Conservation (phyloP, 2,888 invertebrate species). For the Acholoe squamosa region DNA sequence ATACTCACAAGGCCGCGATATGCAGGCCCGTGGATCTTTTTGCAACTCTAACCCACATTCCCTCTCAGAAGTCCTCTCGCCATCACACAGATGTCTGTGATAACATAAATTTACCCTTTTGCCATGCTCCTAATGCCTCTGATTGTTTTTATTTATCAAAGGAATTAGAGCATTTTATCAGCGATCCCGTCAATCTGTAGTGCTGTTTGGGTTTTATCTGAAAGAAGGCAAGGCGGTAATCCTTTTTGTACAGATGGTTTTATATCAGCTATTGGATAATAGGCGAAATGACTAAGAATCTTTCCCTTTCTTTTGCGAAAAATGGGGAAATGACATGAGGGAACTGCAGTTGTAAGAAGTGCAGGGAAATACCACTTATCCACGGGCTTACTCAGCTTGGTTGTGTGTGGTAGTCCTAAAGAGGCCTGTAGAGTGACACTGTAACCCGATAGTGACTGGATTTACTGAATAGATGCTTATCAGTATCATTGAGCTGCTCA, state of each 20-base stretch:
- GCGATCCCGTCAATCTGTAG: neutral
- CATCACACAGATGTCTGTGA: neutral
- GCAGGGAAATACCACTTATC: neutral
- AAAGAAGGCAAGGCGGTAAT: neutral
- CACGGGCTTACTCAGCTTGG: neutral
- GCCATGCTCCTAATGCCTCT: neutral
- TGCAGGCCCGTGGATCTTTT: neutral
- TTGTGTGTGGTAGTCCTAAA: too few species aligned
- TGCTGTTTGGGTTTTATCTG: constrained; percentile 35
- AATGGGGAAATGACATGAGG: neutral
- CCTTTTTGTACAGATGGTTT: constrained; percentile 21
- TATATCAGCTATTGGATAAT: constrained; percentile 8
- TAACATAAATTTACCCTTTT: neutral
- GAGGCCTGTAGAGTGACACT: neutral
- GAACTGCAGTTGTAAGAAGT: neutral
- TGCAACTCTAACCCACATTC: neutral
- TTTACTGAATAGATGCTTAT: neutral
- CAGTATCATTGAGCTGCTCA: neutral
- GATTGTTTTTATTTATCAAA: neutral
- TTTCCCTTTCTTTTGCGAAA: neutral
- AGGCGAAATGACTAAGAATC: constrained; percentile 47
- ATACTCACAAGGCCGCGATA: neutral
- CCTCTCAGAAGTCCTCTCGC: neutral
- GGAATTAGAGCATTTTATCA: constrained; percentile 2
- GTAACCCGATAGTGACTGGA: neutral